Evolutionary conservation across 2,888 invertebrate species (phyloP).

Genomic region (Isoperla grammatica): DNA sequence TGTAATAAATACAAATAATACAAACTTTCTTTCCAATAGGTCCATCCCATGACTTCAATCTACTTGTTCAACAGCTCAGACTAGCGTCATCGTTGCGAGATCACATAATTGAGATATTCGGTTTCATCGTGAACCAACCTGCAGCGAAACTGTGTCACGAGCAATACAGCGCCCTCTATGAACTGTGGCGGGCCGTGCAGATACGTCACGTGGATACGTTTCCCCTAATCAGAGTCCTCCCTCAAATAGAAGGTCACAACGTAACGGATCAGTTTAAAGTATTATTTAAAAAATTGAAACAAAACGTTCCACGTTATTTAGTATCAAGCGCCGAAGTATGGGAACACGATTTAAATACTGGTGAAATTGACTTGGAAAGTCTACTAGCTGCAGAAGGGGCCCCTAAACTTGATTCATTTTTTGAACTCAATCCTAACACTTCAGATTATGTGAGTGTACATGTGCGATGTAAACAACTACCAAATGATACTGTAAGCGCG

Average conservation of each 20-base stretch:
- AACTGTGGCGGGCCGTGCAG: conserved; percentile 33
- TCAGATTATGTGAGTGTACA: too few relatives aligned
- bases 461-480: too few relatives aligned
- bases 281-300: conserved; percentile 28
- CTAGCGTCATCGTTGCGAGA: conserved; percentile 34
- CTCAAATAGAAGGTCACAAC: not conserved
- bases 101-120: conserved; percentile 34
- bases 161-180: conserved; percentile 31
- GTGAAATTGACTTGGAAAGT: too few relatives aligned
- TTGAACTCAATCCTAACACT: not conserved
- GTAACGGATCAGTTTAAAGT: conserved; percentile 20
- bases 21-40: too few relatives aligned
- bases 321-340: conserved; percentile 28
- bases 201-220: conserved; percentile 33
- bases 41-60: too few relatives aligned
- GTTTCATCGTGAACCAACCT: conserved; percentile 34
- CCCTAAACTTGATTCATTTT: not conserved
- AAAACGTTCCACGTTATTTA: conserved; percentile 28
- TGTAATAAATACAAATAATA: too few relatives aligned
- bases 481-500: too few relatives aligned
- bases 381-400: too few relatives aligned
- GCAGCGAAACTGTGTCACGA: conserved; percentile 30
- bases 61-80: conserved; percentile 19
- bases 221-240: conserved; percentile 31
- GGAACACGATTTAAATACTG: too few relatives aligned